Conservation (phyloP, 1,140 invertebrate genomes). For the Hermetia illucens region DNA sequence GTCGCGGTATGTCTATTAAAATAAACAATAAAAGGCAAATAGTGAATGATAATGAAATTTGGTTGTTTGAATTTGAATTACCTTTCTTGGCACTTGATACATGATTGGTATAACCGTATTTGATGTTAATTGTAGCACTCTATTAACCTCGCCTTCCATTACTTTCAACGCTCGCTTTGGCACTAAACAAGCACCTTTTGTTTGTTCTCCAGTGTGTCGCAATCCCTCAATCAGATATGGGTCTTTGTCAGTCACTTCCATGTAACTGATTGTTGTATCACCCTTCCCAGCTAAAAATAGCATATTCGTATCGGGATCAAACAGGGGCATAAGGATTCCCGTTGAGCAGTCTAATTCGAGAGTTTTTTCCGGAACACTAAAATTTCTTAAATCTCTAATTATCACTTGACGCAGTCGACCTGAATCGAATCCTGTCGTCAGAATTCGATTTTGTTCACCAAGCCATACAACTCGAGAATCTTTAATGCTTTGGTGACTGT, state of each 20-base stretch:
- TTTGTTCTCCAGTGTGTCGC: constrained; percentile 56
- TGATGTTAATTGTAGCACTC: constrained; percentile 71
- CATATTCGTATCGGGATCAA: constrained; percentile 86
- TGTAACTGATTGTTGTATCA: constrained; percentile 72
- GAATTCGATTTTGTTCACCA: constrained; percentile 61
- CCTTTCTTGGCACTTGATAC: constrained; percentile 85
- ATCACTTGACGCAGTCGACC: constrained; percentile 70
- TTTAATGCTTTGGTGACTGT: constrained; percentile 76
- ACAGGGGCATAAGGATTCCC: constrained; percentile 77
- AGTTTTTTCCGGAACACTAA: constrained; percentile 60
- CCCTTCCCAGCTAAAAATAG: constrained; percentile 87
- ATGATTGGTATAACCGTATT: constrained; percentile 79
- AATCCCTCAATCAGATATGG: constrained; percentile 68
- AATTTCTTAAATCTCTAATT: constrained; percentile 72
- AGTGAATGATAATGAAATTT: not conserved
- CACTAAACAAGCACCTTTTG: constrained; percentile 79
- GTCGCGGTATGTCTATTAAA: constrained; percentile 74
- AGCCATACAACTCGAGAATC: constrained; percentile 84
- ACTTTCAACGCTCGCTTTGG: constrained; percentile 84
- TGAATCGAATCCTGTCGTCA: constrained; percentile 69
- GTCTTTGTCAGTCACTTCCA: constrained; percentile 73
- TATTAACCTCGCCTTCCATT: constrained; percentile 89
- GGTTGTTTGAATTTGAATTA: constrained; percentile 4
- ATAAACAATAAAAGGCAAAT: constrained; percentile 13
- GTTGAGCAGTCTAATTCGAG: constrained; percentile 78